phyloP scores from a whole-genome alignment of 92 coral and sea anemone species.

The Umimayanthus chanpuru region DNA sequence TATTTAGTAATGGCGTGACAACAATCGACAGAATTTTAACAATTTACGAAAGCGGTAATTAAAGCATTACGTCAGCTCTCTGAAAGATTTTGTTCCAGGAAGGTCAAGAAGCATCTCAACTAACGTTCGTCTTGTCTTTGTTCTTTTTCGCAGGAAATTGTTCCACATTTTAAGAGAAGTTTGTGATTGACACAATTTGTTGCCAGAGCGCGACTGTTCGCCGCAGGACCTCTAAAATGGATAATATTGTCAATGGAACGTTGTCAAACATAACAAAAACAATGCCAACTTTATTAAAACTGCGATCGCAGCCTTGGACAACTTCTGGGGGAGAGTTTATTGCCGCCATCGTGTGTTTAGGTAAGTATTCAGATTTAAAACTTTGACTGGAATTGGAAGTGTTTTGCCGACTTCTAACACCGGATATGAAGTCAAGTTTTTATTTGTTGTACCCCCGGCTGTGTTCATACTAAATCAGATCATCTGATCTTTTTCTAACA shows the following conservation, averaged over 20 bases:
- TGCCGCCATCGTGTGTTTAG: slow-evolving; percentile 34
- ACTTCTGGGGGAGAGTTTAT: slow-evolving; percentile 33
- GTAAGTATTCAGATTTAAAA: slow-evolving; percentile 27
- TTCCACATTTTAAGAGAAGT: background rate
- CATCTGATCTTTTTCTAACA: background rate
- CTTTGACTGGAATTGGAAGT: background rate
- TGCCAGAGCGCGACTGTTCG: background rate
- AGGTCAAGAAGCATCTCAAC: background rate
- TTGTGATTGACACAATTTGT: too few relatives aligned
- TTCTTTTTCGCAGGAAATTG: background rate
- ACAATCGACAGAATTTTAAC: slow-evolving; percentile 26
- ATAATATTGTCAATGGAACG: background rate
- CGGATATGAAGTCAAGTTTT: background rate
- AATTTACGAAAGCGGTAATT: slow-evolving; percentile 29
- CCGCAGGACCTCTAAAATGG: background rate
- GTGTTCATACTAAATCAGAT: background rate
- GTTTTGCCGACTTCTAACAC: background rate
- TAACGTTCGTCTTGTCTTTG: background rate
- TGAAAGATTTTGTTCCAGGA: slow-evolving; percentile 26
- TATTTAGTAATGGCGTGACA: slow-evolving; percentile 34
- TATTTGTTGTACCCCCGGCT: slow-evolving; percentile 10
- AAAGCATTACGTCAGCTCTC: slow-evolving; percentile 23
- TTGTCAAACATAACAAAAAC: background rate
- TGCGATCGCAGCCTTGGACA: slow-evolving; percentile 46
- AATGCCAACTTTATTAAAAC: slow-evolving; percentile 9